Evolutionary conservation across 2,113 vertebrate species (phyloP), one percentile per base, ranked within the genome.

Genomic region (Peromyscus leucopus): DNA sequence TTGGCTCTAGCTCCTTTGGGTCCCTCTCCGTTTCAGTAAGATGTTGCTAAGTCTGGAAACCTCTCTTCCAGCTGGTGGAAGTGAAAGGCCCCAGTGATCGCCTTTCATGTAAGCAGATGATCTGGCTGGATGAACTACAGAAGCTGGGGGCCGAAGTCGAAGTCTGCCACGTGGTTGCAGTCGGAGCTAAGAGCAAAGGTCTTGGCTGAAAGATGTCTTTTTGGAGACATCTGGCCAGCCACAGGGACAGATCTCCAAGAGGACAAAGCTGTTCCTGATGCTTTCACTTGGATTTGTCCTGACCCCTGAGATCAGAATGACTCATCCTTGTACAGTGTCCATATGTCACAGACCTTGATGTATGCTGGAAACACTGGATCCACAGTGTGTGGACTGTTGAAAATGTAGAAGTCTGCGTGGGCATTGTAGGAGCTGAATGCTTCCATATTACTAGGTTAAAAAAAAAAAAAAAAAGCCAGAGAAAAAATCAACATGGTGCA

Each of bases 81-180:
- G 99, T 99, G 94, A 99, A 99, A 96, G 99, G 99, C 10, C 99
- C 99, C 74, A 99, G 90, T 0, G 99, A 99, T 72, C 99, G 99
- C 2, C 99, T 99, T 85, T 99, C 99, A 0, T 99, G 98, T 92
- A 99, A 99, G 98, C 99, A 99, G 96, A 99, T 99, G 93, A 97
- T 99, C 96, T 99, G 99, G 99, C 96, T 99, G 98, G 99, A 99
- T 0, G 99, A 99, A 82, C 99, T 99, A 94, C 98, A 98, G 96
- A 95, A 98, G 96, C 97, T 99, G 94, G 99, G 99, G 0, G 99
- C 99, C 0, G 94, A 98, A 0, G 99, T 99, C 0, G 99, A 99
- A 95, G 99, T 99, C 63, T 99, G 99, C 93, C 99, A 99, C 0
- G 99, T 99, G 90, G 98, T 97, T 9, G 99, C 99, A 0, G 72